Base-by-base conservation (phyloP, 2,113 vertebrate species). In the Pithys albifrons region DNA sequence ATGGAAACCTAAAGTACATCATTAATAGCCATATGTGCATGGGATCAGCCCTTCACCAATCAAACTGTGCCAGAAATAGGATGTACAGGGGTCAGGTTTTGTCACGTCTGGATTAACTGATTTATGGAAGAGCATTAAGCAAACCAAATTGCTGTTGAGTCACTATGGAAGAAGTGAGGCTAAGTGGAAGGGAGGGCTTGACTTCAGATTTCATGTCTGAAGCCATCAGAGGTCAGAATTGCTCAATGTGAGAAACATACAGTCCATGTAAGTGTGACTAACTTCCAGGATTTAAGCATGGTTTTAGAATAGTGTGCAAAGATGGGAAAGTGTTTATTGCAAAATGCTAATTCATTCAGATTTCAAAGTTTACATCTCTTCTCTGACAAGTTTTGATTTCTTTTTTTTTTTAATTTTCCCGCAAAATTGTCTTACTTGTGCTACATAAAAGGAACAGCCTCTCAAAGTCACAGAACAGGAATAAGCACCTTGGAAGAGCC, bases 21-120 rank as follows among this genome's bases (percentile, higher is more conserved):
- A 66, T 28, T 10, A 76, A 43, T 13, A 89, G 23, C 15, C 79
- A 54, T 62, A 66, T 74, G 48, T 83, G 64, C 4, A 7, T 58
- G 31, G 20, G 29, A 90, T 94, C 75, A 62, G 65, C 79, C 94
- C 61, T 18, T 87, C 64, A 70, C 33, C 49, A 51, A 35, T 41
- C 52, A 57, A 71, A 69, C 64, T 86, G 73, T 95, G 78, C 76
- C 71, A 93, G 77, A 80, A 71, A 58, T 48, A 84, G 43, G 25
- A 93, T 35, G 59, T 59, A 90, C 76, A 74, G 27, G 20, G 51
- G 18, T 88, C 67, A 39, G 46, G 46, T 35, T 91, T 86, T 58
- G 80, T 91, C 78, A 93, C 31, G 19, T 71, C n/a, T 96, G 91
- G 86, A 93, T 97, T 93, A 95, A 54, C 66, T 95, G 90, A 88